phyloP scores from a whole-genome alignment of 1,140 invertebrate genomes.

The Drosophila teissieri region DNA sequence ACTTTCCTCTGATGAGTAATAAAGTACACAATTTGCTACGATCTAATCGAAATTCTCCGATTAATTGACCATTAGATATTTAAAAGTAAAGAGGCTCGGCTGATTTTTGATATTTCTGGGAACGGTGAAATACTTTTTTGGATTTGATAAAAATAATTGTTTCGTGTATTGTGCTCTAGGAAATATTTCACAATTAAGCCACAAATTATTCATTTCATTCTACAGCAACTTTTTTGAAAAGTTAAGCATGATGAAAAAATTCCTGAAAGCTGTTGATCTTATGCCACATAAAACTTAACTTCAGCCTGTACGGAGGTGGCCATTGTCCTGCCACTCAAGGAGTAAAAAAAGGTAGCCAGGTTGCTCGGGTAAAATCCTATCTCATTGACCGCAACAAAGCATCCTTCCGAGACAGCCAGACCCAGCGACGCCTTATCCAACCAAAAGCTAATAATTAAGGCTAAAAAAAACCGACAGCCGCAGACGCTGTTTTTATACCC shows the following conservation, averaged over 20 bases:
- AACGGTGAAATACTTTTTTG: neutral
- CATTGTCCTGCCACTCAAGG: slow-evolving; percentile 32
- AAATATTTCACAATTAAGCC: too few relatives aligned
- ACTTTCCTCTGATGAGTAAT: slow-evolving; percentile 8
- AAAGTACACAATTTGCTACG: slow-evolving; percentile 19
- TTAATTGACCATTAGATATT: slow-evolving; percentile 8
- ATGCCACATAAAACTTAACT: slow-evolving; percentile 7
- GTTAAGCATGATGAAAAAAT: neutral
- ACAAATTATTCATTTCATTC: too few relatives aligned
- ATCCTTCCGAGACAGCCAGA: slow-evolving; percentile 27
- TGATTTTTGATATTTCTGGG: slow-evolving; percentile 4
- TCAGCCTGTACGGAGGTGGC: neutral
- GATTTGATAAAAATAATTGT: neutral
- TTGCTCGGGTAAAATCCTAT: slow-evolving; percentile 1
- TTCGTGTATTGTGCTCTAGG: too few relatives aligned
- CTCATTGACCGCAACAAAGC: slow-evolving; percentile 58
- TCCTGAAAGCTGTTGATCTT: neutral
- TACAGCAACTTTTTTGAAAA: neutral
- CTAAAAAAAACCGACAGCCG: slow-evolving; percentile 26
- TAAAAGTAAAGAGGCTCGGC: neutral
- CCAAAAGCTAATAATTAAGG: slow-evolving; percentile 65
- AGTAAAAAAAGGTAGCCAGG: neutral
- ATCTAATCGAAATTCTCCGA: slow-evolving; percentile 14
- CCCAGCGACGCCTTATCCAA: slow-evolving; percentile 43
- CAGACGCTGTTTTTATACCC: slow-evolving; percentile 26